Evolutionary conservation across 2,797 vertebrate species (phyloP), one percentile per base, ranked within the genome.

Genomic region (Orestias chungarensis): DNA sequence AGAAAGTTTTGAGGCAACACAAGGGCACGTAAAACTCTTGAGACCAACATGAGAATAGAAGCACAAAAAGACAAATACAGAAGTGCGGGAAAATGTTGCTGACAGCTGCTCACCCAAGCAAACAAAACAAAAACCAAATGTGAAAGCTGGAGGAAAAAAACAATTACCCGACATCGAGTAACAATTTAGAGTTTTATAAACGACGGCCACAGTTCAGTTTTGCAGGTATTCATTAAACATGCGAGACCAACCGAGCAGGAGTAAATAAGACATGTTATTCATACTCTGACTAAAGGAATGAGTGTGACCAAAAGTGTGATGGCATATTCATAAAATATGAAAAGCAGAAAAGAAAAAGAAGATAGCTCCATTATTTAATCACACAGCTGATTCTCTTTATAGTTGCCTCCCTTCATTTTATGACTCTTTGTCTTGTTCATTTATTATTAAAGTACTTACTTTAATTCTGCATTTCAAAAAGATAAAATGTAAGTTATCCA

Each of bases 1-100:
- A 75, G 38, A 50, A 83, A 78, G 79, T 88, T 90, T 85, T 64
- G 61, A 74, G 66, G 66, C 70, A 74, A 78, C 55, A 69, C 64
- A 65, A 70, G 81, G 31, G 69, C 23, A 1, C 0, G 29, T 64
- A 64, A 85, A 90, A 57, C 83, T 74, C 57, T 49, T 38, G 57
- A 50, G 74, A 80, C 70, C 79, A 67, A 0, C 66, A 74, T 73
- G 82, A 80, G 86, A 86, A 73, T 80, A 47, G 38, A 68, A 61
- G 29, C 55, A 79, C 46, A 65, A 29, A 66, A 33, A 74, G 40
- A 59, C 50, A 15, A 31, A 52, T 29, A 73, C 44, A 4, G 40
- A 76, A 49, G 59, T 35, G 52, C 66, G 59, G 50, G 42, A 59
- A 64, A 70, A 83, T 74, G 4, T 78, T 70, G 42, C 74, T 65